Conservation (phyloP, 2,113 vertebrate genomes). For the Synodontis membranacea region DNA sequence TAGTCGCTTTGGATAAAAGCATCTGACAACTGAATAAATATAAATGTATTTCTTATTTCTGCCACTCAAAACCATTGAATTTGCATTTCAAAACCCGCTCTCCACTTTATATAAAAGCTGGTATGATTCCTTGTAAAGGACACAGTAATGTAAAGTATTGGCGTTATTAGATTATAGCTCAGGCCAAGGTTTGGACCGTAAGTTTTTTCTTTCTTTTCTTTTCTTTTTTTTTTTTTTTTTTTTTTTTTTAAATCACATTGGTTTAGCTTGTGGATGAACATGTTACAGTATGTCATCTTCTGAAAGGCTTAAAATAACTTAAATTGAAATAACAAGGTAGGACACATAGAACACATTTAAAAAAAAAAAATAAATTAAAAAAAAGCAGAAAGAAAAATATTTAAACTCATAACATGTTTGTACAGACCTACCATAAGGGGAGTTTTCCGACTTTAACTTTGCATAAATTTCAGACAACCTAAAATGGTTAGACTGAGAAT, state of each 20-base stretch:
- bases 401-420: neutral
- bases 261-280: neutral
- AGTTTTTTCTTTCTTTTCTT: neutral
- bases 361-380: neutral
- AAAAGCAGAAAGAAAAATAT: neutral
- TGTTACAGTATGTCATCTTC: neutral
- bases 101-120: neutral
- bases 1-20: neutral
- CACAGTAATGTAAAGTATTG: neutral
- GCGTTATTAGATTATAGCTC: neutral
- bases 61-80: neutral
- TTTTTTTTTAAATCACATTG: neutral
- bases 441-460: neutral
- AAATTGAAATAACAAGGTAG: neutral
- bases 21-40: neutral
- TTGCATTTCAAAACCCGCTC: neutral
- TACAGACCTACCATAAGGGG: neutral
- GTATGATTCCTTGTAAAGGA: neutral
- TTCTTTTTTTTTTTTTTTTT: neutral
- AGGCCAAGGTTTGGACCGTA: neutral
- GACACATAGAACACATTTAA: neutral
- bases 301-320: neutral
- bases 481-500: neutral
- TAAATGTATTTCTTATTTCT: slow-evolving; percentile 4
- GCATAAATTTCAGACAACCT: neutral